phyloP scores from a whole-genome alignment of 92 coral and sea anemone species.

The Micromussa lordhowensis region DNA sequence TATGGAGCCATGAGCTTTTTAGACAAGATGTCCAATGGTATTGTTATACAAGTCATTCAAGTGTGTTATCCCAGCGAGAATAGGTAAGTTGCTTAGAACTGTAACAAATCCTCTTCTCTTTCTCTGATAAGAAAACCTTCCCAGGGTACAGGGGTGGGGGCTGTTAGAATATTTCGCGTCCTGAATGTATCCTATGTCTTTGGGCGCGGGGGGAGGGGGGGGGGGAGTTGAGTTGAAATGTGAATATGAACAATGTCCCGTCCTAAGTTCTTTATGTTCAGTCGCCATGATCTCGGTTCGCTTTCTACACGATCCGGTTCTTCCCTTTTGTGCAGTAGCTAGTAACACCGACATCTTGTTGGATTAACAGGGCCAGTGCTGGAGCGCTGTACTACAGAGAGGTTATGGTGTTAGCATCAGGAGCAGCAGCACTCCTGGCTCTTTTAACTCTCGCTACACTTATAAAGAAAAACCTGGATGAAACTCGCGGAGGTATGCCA shows the following conservation, averaged over 20 bases:
- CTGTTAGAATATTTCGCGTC: too few relatives aligned
- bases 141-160: not conserved
- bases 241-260: too few relatives aligned
- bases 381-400: slow-evolving; percentile 67
- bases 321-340: not conserved
- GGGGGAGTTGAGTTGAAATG: too few relatives aligned
- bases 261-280: too few relatives aligned
- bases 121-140: not conserved
- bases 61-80: slow-evolving; percentile 63
- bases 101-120: not conserved
- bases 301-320: not conserved
- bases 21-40: slow-evolving; percentile 93
- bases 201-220: too few relatives aligned
- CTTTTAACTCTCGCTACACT: slow-evolving; percentile 64
- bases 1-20: slow-evolving; percentile 97
- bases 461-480: slow-evolving; percentile 64
- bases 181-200: too few relatives aligned
- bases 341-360: not conserved
- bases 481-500: slow-evolving; percentile 33
- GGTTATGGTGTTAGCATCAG: slow-evolving; percentile 84
- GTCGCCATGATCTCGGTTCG: not conserved
- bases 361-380: slow-evolving; percentile 4
- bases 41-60: slow-evolving; percentile 86
- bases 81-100: slow-evolving; percentile 15
- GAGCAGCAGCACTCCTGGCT: slow-evolving; percentile 84